Percentiles rank a stretch among this genome's conserved stretches.
Conservation (phyloP, 2,113 vertebrate species). For the Atrichornis clamosus region DNA sequence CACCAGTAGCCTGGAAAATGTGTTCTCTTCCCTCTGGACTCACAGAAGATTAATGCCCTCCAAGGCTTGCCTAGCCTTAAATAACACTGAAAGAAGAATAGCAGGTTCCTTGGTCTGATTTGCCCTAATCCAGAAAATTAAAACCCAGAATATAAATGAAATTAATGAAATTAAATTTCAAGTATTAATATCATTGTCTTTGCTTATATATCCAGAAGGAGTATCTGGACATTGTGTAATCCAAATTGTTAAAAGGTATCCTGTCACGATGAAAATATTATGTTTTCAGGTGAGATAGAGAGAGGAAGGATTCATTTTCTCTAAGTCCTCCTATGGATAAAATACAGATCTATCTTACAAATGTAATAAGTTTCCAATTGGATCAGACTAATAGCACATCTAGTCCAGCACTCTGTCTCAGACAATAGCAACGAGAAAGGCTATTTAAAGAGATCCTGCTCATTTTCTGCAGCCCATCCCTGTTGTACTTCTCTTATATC, state of each 20-base stretch:
- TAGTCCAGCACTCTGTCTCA: not conserved
- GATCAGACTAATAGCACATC: not conserved
- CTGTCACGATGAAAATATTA: not conserved
- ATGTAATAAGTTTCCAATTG: not conserved
- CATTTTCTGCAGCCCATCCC: not conserved
- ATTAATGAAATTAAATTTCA: not conserved
- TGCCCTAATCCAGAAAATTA: not conserved
- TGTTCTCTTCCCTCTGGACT: slow-evolving; percentile 28
- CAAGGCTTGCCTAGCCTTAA: slow-evolving; percentile 32
- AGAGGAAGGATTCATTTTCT: not conserved
- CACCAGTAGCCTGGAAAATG: slow-evolving; percentile 58
- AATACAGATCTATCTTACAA: not conserved
- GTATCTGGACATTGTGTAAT: not conserved
- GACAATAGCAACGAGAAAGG: not conserved
- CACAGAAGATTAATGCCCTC: slow-evolving; percentile 42
- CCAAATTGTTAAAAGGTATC: not conserved
- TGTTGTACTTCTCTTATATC: not conserved
- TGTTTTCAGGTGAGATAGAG: not conserved
- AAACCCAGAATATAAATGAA: not conserved
- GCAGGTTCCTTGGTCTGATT: not conserved
- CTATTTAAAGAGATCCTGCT: not conserved
- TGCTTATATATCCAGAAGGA: not conserved
- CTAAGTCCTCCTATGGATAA: not conserved
- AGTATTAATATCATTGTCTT: not conserved
- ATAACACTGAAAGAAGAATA: slow-evolving; percentile 26